Evolutionary conservation across 2,113 vertebrate species (phyloP).

Genomic region (Dipodomys stephensi): DNA sequence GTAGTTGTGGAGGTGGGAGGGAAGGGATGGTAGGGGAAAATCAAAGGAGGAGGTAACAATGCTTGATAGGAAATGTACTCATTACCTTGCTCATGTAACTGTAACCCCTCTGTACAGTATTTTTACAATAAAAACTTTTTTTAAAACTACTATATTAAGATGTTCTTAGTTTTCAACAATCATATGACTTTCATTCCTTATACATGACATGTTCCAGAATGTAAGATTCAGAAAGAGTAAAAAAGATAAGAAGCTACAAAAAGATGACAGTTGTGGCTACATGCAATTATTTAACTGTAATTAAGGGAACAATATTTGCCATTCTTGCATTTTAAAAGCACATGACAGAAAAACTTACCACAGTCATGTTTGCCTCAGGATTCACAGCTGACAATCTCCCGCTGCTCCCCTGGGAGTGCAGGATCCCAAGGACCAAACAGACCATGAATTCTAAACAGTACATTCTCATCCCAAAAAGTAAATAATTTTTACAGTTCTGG

Average conservation of each 20-base stretch:
- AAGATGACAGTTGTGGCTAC: neutral
- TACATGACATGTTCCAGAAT: neutral
- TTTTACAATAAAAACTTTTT: too few relatives aligned
- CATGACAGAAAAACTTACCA: conserved; percentile 65
- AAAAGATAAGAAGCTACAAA: neutral
- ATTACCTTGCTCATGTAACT: too few relatives aligned
- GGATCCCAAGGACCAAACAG: conserved; percentile 39
- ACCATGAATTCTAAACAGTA: neutral
- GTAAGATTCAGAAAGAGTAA: neutral
- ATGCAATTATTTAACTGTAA: neutral
- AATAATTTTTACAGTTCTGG: neutral
- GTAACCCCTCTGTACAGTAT: too few relatives aligned
- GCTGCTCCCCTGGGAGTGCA: neutral
- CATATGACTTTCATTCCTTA: neutral
- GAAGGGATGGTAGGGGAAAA: too few relatives aligned
- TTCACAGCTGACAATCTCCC: neutral
- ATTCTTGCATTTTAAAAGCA: neutral
- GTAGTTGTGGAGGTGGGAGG: too few relatives aligned
- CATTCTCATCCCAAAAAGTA: conserved; percentile 62
- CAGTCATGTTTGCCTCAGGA: conserved; percentile 76
- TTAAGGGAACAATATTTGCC: neutral
- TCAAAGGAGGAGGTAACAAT: too few relatives aligned
- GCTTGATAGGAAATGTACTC: too few relatives aligned
- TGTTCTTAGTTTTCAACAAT: neutral
- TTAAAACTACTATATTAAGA: neutral